Conservation (phyloP, 2,888 invertebrate genomes). For the Leptopterna dolabrata region DNA sequence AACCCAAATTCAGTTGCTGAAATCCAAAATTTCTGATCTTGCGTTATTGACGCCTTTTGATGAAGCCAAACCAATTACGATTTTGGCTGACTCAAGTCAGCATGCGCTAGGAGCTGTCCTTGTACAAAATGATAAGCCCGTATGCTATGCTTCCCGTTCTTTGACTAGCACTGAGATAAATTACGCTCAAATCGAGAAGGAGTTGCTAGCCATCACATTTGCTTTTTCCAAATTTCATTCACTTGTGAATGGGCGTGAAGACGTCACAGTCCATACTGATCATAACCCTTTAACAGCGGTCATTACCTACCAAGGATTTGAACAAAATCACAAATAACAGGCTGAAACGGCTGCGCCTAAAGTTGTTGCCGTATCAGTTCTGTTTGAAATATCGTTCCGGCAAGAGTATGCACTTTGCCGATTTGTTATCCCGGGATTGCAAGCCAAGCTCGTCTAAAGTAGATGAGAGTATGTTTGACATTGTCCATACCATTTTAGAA, state of each 20-base stretch:
- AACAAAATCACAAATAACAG: background rate
- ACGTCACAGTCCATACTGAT: slow-evolving; percentile 45
- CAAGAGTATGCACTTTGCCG: background rate
- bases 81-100: background rate
- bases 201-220: background rate
- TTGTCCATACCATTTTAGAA: background rate
- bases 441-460: background rate
- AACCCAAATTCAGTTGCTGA: background rate
- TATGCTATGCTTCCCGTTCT: background rate
- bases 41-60: background rate
- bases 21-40: background rate
- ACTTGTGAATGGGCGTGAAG: slow-evolving; percentile 38
- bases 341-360: background rate
- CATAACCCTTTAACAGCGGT: slow-evolving; percentile 19
- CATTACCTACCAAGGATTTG: slow-evolving; percentile 35
- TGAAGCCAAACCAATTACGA: background rate
- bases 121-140: background rate
- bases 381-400: background rate
- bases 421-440: background rate
- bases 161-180: background rate
- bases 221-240: slow-evolving; percentile 43
- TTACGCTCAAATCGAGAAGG: slow-evolving; percentile 36
- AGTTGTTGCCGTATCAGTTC: background rate
- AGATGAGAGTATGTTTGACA: background rate
- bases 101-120: background rate